Base-by-base conservation (phyloP, 2,113 vertebrate species). In the Sterrhoptilus dennistouni region DNA sequence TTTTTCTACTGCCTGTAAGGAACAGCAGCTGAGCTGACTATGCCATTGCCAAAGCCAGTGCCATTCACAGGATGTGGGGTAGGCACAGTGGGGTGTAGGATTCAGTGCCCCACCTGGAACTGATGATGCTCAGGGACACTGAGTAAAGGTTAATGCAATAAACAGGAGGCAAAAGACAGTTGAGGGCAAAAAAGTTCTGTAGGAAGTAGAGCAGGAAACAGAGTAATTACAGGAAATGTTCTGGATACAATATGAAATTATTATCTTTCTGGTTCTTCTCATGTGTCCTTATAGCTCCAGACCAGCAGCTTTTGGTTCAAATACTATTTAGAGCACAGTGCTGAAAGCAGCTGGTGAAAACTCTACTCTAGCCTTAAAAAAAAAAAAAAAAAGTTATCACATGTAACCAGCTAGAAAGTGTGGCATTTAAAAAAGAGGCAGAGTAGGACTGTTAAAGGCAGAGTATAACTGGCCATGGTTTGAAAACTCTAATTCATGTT, bases 221-320 rank as follows among this genome's bases (percentile, higher is more conserved):
- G 44, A 79, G 36, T 64, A 83, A 79, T 89, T 87, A 60, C 33
- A 82, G 89, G 66, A 95, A 96, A 90, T 54, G 71, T 78, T 95
- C 54, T 84, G 76, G 75, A 63, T 76, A 42, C 36, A 76, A 74
- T 33, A 74, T 42, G 60, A 88, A 92, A 75, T 74, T 50, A 79
- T 80, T 61, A 8, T 94, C 65, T 75, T 97, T 69, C 75, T 77
- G 88, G 28, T 68, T 91, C 60, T 71, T 83, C 83, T 94, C 72
- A 74, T 27, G 42, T 81, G 95, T 86, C 63, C 2, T 2, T 63
- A 27, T 18, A 80, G n/a, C 42, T 77, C 81, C 21, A 19, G 53
- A 91, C 42, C 77, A 83, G 77, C 20, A 56, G 14, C 17, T 57
- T 82, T 70, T 60, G 38, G 45, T 63, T 83, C 69, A 57, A 45